A percentile compares a stretch with the other conserved stretches of the same genome.
Conservation (phyloP, 2,888 invertebrate species). For the Formica aserva region DNA sequence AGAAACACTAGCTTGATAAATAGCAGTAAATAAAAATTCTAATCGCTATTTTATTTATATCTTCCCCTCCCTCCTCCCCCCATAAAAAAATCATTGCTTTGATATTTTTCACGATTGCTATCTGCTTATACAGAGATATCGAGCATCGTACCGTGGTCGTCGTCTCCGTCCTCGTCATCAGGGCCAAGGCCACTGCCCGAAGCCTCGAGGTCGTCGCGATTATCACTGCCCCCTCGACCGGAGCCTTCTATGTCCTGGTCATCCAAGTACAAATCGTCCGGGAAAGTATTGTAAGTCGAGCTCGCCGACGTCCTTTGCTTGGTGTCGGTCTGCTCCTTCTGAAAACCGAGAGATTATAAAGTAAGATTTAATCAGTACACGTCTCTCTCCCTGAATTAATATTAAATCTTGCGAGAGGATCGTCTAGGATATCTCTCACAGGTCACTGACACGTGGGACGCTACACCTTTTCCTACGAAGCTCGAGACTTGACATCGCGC, state of each 20-base stretch:
- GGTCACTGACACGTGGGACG: slow-evolving; percentile 36
- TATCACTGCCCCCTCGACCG: slow-evolving; percentile 89
- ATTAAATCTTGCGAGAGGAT: neutral
- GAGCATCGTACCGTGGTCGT: slow-evolving; percentile 78
- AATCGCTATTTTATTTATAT: neutral
- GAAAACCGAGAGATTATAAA: slow-evolving; percentile 43
- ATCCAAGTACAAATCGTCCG: slow-evolving; percentile 91
- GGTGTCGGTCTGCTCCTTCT: slow-evolving; percentile 81
- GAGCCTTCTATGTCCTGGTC: slow-evolving; percentile 92
- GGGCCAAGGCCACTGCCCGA: slow-evolving; percentile 95
- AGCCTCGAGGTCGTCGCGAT: slow-evolving; percentile 92
- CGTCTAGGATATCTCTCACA: neutral
- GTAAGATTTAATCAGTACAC: neutral
- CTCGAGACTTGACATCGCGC: neutral
- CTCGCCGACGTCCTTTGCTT: slow-evolving; percentile 82
- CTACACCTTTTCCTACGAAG: neutral
- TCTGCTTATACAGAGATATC: neutral
- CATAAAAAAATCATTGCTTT: neutral
- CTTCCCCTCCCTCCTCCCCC: neutral
- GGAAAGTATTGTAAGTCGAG: slow-evolving; percentile 85
- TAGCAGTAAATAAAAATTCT: neutral
- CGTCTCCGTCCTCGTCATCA: slow-evolving; percentile 91
- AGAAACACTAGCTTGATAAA: neutral
- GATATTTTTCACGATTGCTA: neutral
- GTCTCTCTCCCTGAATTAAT: neutral